Evolutionary conservation across 2,797 vertebrate genomes (phyloP), one percentile per base, ranked within the genome.

Genomic region (Scomberomorus guttatus): DNA sequence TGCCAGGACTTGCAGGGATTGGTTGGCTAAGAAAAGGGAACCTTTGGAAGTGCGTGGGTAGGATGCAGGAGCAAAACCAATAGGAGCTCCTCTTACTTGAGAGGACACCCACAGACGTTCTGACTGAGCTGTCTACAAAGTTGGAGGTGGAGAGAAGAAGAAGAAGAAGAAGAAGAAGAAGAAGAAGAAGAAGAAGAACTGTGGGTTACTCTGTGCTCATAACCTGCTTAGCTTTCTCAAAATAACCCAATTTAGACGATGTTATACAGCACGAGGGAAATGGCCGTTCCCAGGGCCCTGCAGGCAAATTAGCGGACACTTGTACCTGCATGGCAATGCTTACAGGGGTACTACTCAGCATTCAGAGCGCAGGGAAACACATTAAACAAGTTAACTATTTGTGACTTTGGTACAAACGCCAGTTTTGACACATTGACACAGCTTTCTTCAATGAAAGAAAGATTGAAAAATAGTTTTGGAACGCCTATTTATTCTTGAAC

Each of bases 41-140:
- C 82, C 74, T 87, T 88, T 88, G 85, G 56, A 83, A 84, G 77
- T 83, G 87, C 87, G 85, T 90, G 90, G 88, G 86, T 85, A 70
- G 89, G 76, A 84, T 74, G 73, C 69, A 62, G 66, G 71, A 69
- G 61, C 72, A 82, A 76, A 90, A 84, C 81, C 87, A 86, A 87
- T 55, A 75, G 83, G 73, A 86, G 83, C 80, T 83, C 64, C 64
- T 87, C 85, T 78, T 81, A 59, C 83, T 89, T 81, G 69, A 88
- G 86, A 91, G 87, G 90, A 92, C 90, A 90, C 92, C 85, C 88
- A 88, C 89, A 72, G 82, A 82, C 84, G 79, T 79, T 90, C 72
- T 68, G 81, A 85, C 73, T 80, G 81, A 82, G 90, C 81, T 86
- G 86, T 87, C 86, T 81, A 82, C 83, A 85, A 87, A 93, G 80